Percentiles rank a stretch among this genome's conserved stretches.
These are phyloP conservation scores for Phrynosoma platyrhinos DNA, from an alignment of 2,113 vertebrate genomes.

Conservation along the genomic window DNA sequence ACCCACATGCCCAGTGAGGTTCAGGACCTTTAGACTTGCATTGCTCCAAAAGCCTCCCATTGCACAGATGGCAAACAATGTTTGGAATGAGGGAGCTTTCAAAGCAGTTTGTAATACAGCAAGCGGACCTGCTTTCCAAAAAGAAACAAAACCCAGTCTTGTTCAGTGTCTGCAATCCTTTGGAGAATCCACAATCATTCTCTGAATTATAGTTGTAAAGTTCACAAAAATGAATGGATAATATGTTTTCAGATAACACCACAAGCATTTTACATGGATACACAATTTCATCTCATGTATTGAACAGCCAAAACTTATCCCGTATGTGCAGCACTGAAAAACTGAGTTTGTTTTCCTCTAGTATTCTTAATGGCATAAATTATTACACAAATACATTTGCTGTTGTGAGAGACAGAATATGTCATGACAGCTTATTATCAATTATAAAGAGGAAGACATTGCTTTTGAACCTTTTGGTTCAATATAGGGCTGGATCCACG, in stretches of 20 bases:
- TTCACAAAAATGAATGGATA: not conserved
- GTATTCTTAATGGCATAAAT: not conserved
- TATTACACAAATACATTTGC: slow-evolving; percentile 7
- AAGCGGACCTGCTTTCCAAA: not conserved
- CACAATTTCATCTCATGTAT: slow-evolving; percentile 1
- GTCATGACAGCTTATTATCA: not conserved
- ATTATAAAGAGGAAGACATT: not conserved
- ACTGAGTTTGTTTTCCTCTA: not conserved
- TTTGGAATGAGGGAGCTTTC: not conserved
- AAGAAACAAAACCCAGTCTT: not conserved
- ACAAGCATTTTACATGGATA: slow-evolving; percentile 36
- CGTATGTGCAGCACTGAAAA: not conserved
- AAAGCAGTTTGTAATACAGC: not conserved
- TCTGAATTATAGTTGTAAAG: not conserved
- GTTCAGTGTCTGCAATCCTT: not conserved
- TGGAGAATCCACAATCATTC: not conserved
- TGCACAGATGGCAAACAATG: not conserved
- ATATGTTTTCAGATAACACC: slow-evolving; percentile 1
- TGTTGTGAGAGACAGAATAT: not conserved
- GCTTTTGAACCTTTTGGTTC: not conserved
- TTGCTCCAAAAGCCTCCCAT: not conserved
- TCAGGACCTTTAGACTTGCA: not conserved
- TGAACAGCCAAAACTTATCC: slow-evolving; percentile 13
- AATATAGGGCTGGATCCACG: not conserved
- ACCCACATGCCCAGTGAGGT: not conserved